These are phyloP conservation scores for Anhinga anhinga DNA, from an alignment of 2,113 vertebrate genomes.

Conservation along the genomic window DNA sequence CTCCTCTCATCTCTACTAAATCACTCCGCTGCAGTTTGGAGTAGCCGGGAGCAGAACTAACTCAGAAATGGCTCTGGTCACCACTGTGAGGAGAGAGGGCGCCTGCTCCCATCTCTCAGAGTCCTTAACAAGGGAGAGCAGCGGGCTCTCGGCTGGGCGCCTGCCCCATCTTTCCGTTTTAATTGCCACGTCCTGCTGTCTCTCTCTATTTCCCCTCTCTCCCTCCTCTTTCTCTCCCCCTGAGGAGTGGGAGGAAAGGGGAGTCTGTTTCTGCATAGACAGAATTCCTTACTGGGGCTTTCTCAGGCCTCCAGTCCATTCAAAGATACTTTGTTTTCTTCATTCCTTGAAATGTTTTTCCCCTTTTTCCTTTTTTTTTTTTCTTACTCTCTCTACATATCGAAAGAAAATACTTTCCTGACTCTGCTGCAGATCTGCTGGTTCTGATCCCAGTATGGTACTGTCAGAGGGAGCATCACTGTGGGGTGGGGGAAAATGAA, in stretches of 20 bases:
- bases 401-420: conserved; percentile 28
- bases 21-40: conserved; percentile 67
- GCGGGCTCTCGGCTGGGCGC: background rate
- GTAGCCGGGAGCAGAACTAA: conserved; percentile 61
- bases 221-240: conserved; percentile 7
- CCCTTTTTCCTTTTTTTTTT: background rate
- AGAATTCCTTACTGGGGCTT: background rate
- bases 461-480: conserved; percentile 37
- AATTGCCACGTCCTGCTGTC: conserved; percentile 20
- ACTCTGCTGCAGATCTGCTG: conserved; percentile 36
- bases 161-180: background rate
- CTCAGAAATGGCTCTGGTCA: conserved; percentile 55
- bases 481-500: background rate
- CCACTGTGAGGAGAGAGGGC: conserved; percentile 15
- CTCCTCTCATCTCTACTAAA: conserved; percentile 73
- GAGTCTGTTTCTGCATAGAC: background rate
- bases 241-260: background rate
- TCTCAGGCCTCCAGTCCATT: background rate
- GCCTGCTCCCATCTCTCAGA: conserved; percentile 9
- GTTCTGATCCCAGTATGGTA: conserved; percentile 42
- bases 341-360: conserved; percentile 9
- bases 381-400: background rate
- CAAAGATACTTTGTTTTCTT: background rate
- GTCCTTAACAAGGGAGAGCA: background rate
- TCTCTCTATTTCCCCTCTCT: background rate